Evolutionary conservation across 2,888 invertebrate species (phyloP).

Genomic region (Eupelmus urozonus): DNA sequence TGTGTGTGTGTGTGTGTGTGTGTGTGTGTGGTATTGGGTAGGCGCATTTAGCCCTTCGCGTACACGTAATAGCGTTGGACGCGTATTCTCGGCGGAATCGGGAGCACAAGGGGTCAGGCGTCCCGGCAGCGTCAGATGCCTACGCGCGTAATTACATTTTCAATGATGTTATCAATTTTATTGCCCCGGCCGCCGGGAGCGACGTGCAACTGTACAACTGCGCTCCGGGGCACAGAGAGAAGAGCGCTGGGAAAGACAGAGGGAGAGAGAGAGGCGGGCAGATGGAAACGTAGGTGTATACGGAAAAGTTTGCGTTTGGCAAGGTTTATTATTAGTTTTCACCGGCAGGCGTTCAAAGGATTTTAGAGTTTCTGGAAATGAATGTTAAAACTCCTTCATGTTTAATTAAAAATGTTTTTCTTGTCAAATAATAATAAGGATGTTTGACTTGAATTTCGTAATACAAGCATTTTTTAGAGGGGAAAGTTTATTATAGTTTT

Average conservation of each 20-base stretch:
- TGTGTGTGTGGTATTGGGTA: neutral
- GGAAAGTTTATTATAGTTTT: too few species aligned
- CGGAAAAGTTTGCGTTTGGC: neutral
- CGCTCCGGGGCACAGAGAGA: too few species aligned
- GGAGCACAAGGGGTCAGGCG: neutral
- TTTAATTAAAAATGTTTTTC: too few species aligned
- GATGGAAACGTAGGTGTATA: neutral
- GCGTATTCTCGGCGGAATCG: conserved; percentile 50
- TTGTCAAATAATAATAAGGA: too few species aligned
- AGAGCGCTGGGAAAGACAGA: too few species aligned
- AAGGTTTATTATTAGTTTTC: neutral
- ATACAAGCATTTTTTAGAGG: too few species aligned
- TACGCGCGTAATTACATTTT: conserved; percentile 71
- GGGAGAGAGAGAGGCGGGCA: neutral
- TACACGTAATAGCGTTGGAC: conserved; percentile 42
- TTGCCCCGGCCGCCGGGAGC: conserved; percentile 60
- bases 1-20: too few species aligned
- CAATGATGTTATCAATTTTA: conserved; percentile 75
- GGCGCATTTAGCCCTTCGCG: conserved; percentile 1
- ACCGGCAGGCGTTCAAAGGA: too few species aligned
- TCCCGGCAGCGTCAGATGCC: conserved; percentile 35
- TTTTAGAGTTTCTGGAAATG: too few species aligned
- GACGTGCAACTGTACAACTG: conserved; percentile 13
- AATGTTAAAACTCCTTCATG: too few species aligned
- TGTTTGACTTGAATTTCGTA: too few species aligned